Evolutionary conservation across 2,797 vertebrate species (phyloP), one percentile per base, ranked within the genome.

Genomic region (Semaprochilodus insignis): DNA sequence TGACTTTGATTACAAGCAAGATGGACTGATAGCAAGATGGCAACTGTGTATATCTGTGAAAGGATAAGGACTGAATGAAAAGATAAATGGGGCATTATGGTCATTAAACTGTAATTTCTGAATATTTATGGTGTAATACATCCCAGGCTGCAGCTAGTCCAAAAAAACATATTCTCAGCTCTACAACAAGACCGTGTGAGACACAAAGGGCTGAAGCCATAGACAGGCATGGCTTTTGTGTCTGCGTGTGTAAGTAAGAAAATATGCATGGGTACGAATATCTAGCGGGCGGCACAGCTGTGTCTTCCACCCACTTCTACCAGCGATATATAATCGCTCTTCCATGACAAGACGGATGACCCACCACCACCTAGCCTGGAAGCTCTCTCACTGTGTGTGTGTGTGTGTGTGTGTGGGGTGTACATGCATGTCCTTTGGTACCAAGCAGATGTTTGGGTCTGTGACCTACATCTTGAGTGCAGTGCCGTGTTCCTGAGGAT

Each of bases 301-400:
- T 72, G 84, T 86, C 77, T 80, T 69, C 67, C 81, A 78, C 73
- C 66, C 80, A 66, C 27, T 72, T 71, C 77, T 81, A 84, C 54
- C 74, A 67, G 85, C 86, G 90, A 88, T 88, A 87, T 89, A 90
- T 92, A 92, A 93, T 94, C 89, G 87, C 88, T 94, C 90, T 92
- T 94, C 89, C 89, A 80, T 91, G 89, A 91, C 88, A 92, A 93
- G 93, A 94, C 86, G 90, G 90, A 94, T 92, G 91, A 93, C 89
- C 91, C 80, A 87, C 89, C 88, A 91, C 84, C 85, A 88, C 91
- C 88, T 90, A 89, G 88, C 87, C 88, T 88, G 87, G 88, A 91
- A 92, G 91, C 88, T 81, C 85, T 89, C 87, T 77, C 87, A 87
- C 89, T 89, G 25, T 66, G 31, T 89, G 65, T 23, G 21, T 23